Evolutionary conservation across 2,888 invertebrate species (phyloP), one percentile per base, ranked within the genome.

Genomic region (Ornithoptera alexandrae): DNA sequence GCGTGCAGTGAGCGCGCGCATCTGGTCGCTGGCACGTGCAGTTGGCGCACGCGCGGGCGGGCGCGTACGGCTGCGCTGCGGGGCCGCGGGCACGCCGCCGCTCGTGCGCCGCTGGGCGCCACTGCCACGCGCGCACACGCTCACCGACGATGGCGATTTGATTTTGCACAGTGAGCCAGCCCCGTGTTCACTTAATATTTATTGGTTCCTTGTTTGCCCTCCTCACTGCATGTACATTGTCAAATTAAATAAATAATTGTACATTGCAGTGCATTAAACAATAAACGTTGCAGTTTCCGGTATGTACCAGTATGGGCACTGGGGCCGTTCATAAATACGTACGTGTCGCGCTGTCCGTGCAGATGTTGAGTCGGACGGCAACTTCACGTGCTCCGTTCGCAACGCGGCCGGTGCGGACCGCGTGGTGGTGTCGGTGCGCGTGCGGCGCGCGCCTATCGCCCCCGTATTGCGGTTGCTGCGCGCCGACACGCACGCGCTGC

Each of bases 381-480:
- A 96, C 93, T 96, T 96, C 88, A 95, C 96, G 68, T 96, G 96
- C 82, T 92, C 94, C 63, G 96, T 95, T 66, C 95, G 95, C 80
- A 97, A 97, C 89, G 92, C 94, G 68, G 95, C 95, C 77, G 97
- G 97, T n/a, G 94, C 94, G 71, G 97, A 97, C 87, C 94, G 95
- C 77, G 94, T 96, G 74, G 94, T 94, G 72, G 96, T 96, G 83
- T 93, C 94, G 60, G 86, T 96, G 73, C 92, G 94, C 74, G 67
- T 76, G 59, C 73, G 82, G 69, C 76, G 72, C 17, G 93, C 95
- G 36, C 96, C 96, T 12, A 90, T 90, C 69, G 90, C 95, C 62
- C 96, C 96, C 57, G 88, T 90, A 74, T 92, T 95, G 75, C 94
- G 95, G 74, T 93, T 96, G 7, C 89, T 93, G 71, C 93, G 93